Evolutionary conservation across 2,113 vertebrate genomes (phyloP).

Genomic region (Oncorhynchus keta): DNA sequence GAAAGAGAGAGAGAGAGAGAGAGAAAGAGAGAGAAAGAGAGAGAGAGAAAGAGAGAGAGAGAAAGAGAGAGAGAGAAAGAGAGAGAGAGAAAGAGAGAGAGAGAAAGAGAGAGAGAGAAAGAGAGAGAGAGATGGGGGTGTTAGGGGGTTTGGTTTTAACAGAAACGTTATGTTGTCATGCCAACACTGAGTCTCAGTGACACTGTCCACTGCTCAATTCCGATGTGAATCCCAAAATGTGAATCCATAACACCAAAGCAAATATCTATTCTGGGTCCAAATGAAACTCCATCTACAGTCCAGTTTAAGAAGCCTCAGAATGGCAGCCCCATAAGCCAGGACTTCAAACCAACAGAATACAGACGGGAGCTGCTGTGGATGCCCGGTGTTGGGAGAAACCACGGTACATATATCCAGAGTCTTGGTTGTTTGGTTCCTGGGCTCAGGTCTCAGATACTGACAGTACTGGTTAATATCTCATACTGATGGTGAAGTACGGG

Average conservation of each 20-base stretch:
- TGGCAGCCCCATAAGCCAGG: conserved; percentile 2
- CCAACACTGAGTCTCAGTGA: conserved; percentile 33
- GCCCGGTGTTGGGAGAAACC: conserved; percentile 1
- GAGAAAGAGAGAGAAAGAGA: too few relatives aligned
- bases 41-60: too few relatives aligned
- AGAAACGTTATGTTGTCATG: conserved; percentile 23
- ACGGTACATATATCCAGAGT: background rate
- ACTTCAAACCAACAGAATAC: conserved; percentile 60
- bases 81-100: too few relatives aligned
- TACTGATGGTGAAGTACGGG: conserved; percentile 8
- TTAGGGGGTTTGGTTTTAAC: conserved; percentile 36
- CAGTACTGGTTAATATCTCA: conserved; percentile 12
- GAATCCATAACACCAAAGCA: conserved; percentile 31
- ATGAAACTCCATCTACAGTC: conserved; percentile 47
- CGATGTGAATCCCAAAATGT: conserved; percentile 22
- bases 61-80: too few relatives aligned
- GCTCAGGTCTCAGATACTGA: background rate
- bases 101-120: too few relatives aligned
- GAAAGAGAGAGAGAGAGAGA: too few relatives aligned
- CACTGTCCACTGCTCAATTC: conserved; percentile 36
- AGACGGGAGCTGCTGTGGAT: conserved; percentile 15
- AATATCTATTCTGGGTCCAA: conserved; percentile 29
- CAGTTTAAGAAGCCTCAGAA: conserved; percentile 27
- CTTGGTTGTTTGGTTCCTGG: too few relatives aligned
- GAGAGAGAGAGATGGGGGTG: conserved; percentile 40